These are phyloP conservation scores for Teleiodes luculella DNA, from an alignment of 2,888 invertebrate species.

Conservation along the genomic window DNA sequence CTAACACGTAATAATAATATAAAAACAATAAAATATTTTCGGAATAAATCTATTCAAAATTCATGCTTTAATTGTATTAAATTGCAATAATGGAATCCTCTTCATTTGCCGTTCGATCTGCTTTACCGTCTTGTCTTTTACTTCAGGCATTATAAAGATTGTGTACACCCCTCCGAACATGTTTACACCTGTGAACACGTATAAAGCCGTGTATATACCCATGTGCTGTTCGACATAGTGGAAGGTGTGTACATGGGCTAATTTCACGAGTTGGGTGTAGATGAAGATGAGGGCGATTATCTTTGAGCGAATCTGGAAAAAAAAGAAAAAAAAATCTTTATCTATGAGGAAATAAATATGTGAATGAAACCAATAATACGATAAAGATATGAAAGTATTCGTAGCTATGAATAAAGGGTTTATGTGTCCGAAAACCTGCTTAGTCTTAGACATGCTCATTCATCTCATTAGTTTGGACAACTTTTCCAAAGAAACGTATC, in stretches of 20 bases:
- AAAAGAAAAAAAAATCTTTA: background rate
- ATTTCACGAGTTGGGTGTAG: slow-evolving; percentile 50
- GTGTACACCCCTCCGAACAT: slow-evolving; percentile 57
- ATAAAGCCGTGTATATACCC: slow-evolving; percentile 54
- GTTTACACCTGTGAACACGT: slow-evolving; percentile 57
- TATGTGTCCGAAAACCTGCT: too few relatives aligned
- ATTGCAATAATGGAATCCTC: slow-evolving; percentile 50
- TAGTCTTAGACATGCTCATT: too few relatives aligned
- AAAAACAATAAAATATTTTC: too few relatives aligned
- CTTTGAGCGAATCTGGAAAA: slow-evolving; percentile 56
- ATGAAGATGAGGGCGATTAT: slow-evolving; percentile 45
- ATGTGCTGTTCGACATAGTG: slow-evolving; percentile 53
- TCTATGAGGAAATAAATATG: too few relatives aligned
- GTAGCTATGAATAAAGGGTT: too few relatives aligned
- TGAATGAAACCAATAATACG: too few relatives aligned
- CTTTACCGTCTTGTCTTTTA: slow-evolving; percentile 43
- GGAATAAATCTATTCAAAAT: background rate
- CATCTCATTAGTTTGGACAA: too few relatives aligned
- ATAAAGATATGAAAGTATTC: too few relatives aligned
- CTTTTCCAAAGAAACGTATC: too few relatives aligned
- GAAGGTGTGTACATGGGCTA: slow-evolving; percentile 53
- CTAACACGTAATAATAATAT: too few relatives aligned
- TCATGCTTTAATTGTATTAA: slow-evolving; percentile 9
- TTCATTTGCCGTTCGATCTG: slow-evolving; percentile 60
- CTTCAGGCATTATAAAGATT: slow-evolving; percentile 46